Evolutionary conservation across 2,888 invertebrate genomes (phyloP).

Genomic region (Griposia aprilina): DNA sequence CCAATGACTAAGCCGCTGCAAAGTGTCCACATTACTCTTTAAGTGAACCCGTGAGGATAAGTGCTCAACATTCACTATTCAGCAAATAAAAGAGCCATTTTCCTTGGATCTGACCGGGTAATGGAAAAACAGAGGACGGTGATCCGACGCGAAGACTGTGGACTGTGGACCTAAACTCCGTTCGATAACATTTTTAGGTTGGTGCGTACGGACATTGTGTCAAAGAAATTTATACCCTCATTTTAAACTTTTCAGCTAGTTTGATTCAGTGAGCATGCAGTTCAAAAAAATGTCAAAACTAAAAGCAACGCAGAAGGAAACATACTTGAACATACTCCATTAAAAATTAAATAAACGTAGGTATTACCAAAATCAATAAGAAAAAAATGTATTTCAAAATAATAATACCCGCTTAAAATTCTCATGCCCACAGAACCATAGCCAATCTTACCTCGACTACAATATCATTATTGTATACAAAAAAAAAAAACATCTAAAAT

Average conservation of each 20-base stretch:
- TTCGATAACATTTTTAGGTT: not conserved
- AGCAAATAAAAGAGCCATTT: conserved; percentile 88
- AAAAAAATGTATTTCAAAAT: not conserved
- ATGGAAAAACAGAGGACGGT: conserved; percentile 86
- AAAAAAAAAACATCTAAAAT: not conserved
- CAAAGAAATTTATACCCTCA: not conserved
- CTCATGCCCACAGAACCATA: not conserved
- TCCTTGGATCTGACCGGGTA: conserved; percentile 85
- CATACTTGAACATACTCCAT: not conserved
- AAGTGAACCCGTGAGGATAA: conserved; percentile 83
- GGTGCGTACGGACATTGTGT: not conserved
- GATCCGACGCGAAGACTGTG: conserved; percentile 64
- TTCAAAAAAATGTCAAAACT: not conserved
- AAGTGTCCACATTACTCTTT: conserved; percentile 87
- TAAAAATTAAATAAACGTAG: not conserved
- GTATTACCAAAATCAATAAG: not conserved
- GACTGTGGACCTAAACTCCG: conserved; percentile 62
- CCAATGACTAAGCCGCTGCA: conserved; percentile 74
- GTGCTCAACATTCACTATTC: conserved; percentile 87
- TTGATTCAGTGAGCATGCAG: not conserved
- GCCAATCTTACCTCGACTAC: fast-evolving
- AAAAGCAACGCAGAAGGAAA: not conserved
- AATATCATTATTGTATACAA: no score
- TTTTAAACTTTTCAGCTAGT: not conserved
- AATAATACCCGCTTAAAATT: not conserved